A percentile compares a stretch with the other conserved stretches of the same genome.
phyloP scores from a whole-genome alignment of 1,140 invertebrate species.

The Drosophila jambulina region DNA sequence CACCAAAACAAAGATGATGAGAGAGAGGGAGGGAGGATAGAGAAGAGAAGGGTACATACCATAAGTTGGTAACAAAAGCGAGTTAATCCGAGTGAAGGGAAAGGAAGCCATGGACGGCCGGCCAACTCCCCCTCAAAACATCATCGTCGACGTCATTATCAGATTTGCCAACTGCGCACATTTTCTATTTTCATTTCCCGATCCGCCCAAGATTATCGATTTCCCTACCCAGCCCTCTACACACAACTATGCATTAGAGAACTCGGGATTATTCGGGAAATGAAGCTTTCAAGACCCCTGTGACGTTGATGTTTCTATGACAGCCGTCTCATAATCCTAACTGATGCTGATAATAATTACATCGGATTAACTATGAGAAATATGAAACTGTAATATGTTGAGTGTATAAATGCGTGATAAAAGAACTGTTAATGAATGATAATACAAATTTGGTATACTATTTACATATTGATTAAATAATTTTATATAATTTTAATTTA shows the following conservation, averaged over 20 bases:
- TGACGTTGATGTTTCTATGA: conserved; percentile 9
- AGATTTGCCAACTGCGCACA: conserved; percentile 65
- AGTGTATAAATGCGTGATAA: background rate
- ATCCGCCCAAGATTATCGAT: conserved; percentile 69
- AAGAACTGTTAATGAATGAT: too few relatives aligned
- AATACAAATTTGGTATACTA: background rate
- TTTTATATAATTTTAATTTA: background rate
- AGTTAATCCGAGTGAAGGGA: conserved; percentile 44
- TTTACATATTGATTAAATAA: background rate
- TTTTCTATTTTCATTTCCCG: conserved; percentile 57
- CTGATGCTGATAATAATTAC: conserved; percentile 11
- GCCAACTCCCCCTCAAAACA: conserved; percentile 21
- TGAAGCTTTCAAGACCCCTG: conserved; percentile 22
- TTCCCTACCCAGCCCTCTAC: conserved; percentile 31
- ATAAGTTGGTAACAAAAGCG: conserved; percentile 31
- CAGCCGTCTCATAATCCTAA: background rate
- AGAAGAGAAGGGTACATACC: conserved; percentile 11
- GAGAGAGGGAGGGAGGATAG: background rate
- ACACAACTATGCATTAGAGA: conserved; percentile 17
- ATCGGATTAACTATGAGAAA: conserved; percentile 8
- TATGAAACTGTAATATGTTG: background rate
- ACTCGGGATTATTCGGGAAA: conserved; percentile 1
- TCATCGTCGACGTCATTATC: conserved; percentile 22
- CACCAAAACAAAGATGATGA: conserved; percentile 11
- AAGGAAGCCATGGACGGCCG: conserved; percentile 25